Evolutionary conservation across 2,113 vertebrate species (phyloP).

Genomic region (Chrysochloris asiatica): DNA sequence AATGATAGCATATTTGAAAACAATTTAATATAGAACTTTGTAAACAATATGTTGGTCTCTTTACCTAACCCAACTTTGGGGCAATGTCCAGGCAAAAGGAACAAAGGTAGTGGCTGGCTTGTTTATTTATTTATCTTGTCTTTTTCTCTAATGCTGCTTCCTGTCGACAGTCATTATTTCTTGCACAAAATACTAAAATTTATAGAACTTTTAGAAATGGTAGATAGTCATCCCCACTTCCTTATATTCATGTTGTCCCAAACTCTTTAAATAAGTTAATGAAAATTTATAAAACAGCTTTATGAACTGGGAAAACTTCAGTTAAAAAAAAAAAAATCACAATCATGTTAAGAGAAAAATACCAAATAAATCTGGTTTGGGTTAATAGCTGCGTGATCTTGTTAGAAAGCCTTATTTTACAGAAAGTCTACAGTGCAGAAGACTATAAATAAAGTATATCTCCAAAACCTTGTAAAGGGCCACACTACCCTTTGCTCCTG

Average conservation of each 20-base stretch:
- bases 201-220: not conserved
- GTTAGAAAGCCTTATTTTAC: slow-evolving; percentile 17
- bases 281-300: slow-evolving; percentile 37
- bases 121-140: not conserved
- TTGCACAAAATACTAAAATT: slow-evolving; percentile 21
- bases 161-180: not conserved
- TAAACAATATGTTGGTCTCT: not conserved
- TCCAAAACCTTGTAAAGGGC: slow-evolving; percentile 37
- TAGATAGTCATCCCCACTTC: not conserved
- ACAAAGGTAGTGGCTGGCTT: not conserved
- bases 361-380: not conserved
- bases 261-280: slow-evolving; percentile 11
- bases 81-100: not conserved
- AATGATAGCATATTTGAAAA: slow-evolving; percentile 42
- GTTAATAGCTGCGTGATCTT: not conserved
- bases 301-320: not conserved
- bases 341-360: slow-evolving; percentile 29
- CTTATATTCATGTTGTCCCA: slow-evolving; percentile 25
- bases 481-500: slow-evolving; percentile 43
- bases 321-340: not conserved
- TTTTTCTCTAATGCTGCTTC: not conserved
- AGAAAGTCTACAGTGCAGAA: not conserved
- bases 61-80: not conserved
- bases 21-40: slow-evolving; percentile 15
- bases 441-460: slow-evolving; percentile 22